These are phyloP conservation scores for Muscidifurax raptorellus DNA, from an alignment of 1,140 invertebrate species.

Conservation along the genomic window DNA sequence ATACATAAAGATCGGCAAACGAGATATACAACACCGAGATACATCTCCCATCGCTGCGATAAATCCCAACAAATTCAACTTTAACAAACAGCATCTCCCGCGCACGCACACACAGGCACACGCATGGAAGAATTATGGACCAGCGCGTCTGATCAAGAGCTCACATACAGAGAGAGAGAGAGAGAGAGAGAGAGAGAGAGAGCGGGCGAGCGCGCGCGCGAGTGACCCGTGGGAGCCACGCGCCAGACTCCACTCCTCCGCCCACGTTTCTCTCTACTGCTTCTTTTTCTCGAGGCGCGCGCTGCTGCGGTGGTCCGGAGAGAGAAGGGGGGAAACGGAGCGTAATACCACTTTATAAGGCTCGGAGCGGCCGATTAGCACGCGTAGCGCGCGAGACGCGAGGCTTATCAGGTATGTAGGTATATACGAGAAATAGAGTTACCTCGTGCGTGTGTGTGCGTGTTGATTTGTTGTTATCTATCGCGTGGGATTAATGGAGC, in stretches of 20 bases:
- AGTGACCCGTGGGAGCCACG: constrained; percentile 71
- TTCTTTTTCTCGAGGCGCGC: background rate
- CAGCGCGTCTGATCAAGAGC: constrained; percentile 1
- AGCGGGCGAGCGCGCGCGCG: constrained; percentile 47
- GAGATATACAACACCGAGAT: no score
- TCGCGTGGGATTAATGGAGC: background rate
- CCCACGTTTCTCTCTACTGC: constrained; percentile 50
- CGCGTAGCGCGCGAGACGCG: background rate
- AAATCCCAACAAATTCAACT: background rate
- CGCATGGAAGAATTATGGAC: background rate
- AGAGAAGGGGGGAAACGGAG: background rate
- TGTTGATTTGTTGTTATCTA: background rate
- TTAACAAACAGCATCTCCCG: background rate
- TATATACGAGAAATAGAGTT: background rate
- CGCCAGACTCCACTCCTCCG: constrained; percentile 62
- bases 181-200: constrained; percentile 47
- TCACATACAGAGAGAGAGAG: background rate
- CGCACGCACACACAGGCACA: background rate
- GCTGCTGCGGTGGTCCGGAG: constrained; percentile 35
- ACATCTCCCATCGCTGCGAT: background rate
- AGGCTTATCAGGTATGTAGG: background rate
- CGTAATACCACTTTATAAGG: background rate
- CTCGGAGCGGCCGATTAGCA: background rate
- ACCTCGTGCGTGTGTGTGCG: no score
- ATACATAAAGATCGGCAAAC: no score